Conservation (phyloP, 2,888 invertebrate genomes). For the Leptinotarsa peninsularis region DNA sequence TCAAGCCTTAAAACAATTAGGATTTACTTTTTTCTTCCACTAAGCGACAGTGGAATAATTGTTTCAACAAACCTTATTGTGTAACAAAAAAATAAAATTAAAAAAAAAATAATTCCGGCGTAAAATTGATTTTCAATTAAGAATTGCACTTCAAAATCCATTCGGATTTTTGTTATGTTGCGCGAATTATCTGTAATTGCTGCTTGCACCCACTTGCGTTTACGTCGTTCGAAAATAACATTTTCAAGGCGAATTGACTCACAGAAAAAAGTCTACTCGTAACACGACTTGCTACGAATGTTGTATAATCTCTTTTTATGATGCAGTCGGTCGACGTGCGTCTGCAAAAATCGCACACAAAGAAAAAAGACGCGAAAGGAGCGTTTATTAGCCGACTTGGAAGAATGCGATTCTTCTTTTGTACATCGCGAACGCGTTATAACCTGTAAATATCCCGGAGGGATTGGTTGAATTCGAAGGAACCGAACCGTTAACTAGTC, state of each 20-base stretch:
- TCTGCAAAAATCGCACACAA: slow-evolving; percentile 27
- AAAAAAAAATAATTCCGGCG: too few species aligned
- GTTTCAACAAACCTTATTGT: too few species aligned
- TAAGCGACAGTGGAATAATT: too few species aligned
- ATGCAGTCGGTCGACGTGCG: slow-evolving; percentile 8
- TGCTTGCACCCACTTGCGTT: slow-evolving; percentile 5
- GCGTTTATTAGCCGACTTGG: slow-evolving; percentile 16
- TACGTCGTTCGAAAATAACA: slow-evolving; percentile 16
- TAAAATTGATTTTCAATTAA: background rate
- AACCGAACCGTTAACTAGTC: background rate
- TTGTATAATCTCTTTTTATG: slow-evolving; percentile 19
- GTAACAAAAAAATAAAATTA: too few species aligned
- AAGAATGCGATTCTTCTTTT: slow-evolving; percentile 11
- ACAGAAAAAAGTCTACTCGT: slow-evolving; percentile 16
- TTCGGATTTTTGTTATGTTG: background rate
- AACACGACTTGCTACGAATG: slow-evolving; percentile 16
- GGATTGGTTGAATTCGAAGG: background rate
- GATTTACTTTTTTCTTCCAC: too few species aligned
- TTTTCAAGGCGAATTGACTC: slow-evolving; percentile 17
- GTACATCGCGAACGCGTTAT: background rate
- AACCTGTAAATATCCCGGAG: background rate
- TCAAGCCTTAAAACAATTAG: too few species aligned
- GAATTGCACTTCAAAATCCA: background rate
- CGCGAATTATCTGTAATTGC: background rate
- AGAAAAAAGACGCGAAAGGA: slow-evolving; percentile 7